These are phyloP conservation scores for Eumaeus atala DNA, from an alignment of 1,140 invertebrate species.

Conservation along the genomic window DNA sequence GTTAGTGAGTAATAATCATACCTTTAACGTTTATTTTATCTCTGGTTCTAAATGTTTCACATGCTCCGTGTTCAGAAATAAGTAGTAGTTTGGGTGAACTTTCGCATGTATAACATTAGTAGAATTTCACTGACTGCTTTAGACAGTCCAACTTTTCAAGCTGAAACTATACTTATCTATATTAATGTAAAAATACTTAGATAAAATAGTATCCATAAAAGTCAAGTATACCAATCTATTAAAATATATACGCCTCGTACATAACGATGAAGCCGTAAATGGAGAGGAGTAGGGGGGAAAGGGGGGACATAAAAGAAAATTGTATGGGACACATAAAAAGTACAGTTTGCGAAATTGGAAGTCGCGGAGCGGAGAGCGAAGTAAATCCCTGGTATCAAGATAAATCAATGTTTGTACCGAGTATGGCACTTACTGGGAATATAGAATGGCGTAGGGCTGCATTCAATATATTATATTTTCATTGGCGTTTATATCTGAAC, in stretches of 20 bases:
- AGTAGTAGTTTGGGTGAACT: too few species aligned
- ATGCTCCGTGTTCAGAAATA: too few species aligned
- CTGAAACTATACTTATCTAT: too few species aligned
- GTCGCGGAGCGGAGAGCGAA: conserved; percentile 44
- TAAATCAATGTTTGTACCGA: conserved; percentile 69
- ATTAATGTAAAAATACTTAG: background rate
- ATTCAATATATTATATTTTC: conserved; percentile 4
- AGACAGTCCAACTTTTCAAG: too few species aligned
- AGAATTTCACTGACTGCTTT: too few species aligned
- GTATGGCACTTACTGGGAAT: conserved; percentile 40
- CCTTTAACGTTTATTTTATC: too few species aligned
- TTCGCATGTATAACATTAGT: too few species aligned
- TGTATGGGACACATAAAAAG: conserved; percentile 68
- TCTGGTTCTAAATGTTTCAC: too few species aligned
- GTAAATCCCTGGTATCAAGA: conserved; percentile 63
- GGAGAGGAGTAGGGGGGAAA: conserved; percentile 15
- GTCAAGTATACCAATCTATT: conserved; percentile 19
- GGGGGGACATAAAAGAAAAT: conserved; percentile 57
- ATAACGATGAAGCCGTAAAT: conserved; percentile 30
- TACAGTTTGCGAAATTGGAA: conserved; percentile 62
- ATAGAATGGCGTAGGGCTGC: conserved; percentile 19
- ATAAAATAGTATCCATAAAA: conserved; percentile 17
- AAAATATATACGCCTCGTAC: conserved; percentile 16
- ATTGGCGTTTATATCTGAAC: too few species aligned
- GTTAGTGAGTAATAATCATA: too few species aligned